Percentiles rank a stretch among this genome's conserved stretches.
Conservation (phyloP, 2,888 invertebrate species). For the Synergus laeviventris region DNA sequence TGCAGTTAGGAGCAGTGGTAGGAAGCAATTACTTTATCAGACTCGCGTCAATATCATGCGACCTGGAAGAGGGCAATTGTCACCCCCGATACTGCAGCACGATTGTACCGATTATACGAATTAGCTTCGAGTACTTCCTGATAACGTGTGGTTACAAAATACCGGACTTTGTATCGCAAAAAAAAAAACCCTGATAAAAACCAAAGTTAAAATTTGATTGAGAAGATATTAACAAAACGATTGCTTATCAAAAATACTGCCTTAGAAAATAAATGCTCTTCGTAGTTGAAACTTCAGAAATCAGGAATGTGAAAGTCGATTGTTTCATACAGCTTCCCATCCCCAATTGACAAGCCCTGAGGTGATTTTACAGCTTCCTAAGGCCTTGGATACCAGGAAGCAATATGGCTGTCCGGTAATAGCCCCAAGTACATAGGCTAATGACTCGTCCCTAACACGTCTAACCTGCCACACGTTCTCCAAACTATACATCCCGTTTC, state of each 20-base stretch:
- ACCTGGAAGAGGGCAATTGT: conserved; percentile 59
- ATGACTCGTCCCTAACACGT: conserved; percentile 63
- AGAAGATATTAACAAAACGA: background rate
- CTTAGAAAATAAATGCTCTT: too few species aligned
- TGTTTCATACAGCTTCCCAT: too few species aligned
- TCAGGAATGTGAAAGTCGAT: too few species aligned
- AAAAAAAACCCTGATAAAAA: conserved; percentile 31
- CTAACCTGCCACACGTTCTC: conserved; percentile 58
- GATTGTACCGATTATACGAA: conserved; percentile 43
- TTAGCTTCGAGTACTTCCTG: conserved; percentile 49
- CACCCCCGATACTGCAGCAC: conserved; percentile 50
- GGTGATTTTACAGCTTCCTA: conserved; percentile 2
- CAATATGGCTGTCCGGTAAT: conserved; percentile 63
- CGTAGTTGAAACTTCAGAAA: too few species aligned
- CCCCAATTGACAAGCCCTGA: background rate
- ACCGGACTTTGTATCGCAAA: background rate
- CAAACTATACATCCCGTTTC: conserved; percentile 41
- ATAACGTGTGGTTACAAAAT: conserved; percentile 36
- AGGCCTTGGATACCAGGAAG: conserved; percentile 55
- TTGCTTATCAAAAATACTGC: background rate
- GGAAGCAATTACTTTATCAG: conserved; percentile 57
- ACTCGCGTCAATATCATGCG: conserved; percentile 53
- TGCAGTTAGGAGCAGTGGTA: background rate
- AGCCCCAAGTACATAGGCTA: conserved; percentile 61
- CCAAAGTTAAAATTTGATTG: background rate